Evolutionary conservation across 2,113 vertebrate species (phyloP).

Genomic region (Oxyura jamaicensis): DNA sequence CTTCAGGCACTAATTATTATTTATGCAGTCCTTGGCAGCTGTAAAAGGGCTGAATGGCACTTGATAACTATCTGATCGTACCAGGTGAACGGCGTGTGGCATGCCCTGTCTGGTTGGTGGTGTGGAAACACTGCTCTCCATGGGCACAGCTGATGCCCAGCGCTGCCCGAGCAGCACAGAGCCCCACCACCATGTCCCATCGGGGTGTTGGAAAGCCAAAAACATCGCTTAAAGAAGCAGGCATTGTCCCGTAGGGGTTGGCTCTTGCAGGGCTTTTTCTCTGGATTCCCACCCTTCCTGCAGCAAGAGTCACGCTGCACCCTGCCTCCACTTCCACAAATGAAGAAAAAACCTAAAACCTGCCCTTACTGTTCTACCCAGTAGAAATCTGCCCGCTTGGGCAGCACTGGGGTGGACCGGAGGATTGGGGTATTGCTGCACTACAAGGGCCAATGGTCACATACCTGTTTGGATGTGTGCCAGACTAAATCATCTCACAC

Average conservation of each 20-base stretch:
- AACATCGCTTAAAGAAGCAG: neutral
- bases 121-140: neutral
- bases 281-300: neutral
- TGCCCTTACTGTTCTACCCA: neutral
- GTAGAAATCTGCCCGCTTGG: neutral
- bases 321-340: accelerated
- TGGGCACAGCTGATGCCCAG: neutral
- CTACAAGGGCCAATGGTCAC: neutral
- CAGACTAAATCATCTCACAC: neutral
- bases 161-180: neutral
- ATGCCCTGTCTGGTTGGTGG: accelerated
- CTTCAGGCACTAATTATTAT: neutral
- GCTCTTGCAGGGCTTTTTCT: neutral
- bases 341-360: neutral
- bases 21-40: neutral
- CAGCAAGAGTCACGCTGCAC: no score
- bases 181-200: neutral
- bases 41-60: neutral
- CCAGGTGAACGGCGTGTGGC: accelerated
- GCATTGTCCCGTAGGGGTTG: neutral
- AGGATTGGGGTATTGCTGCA: accelerated
- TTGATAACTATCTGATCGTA: neutral
- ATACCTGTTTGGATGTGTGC: neutral
- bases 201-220: neutral
- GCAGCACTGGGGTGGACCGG: neutral